Conservation (phyloP, 2,113 vertebrate species). For the Anolis carolinensis region DNA sequence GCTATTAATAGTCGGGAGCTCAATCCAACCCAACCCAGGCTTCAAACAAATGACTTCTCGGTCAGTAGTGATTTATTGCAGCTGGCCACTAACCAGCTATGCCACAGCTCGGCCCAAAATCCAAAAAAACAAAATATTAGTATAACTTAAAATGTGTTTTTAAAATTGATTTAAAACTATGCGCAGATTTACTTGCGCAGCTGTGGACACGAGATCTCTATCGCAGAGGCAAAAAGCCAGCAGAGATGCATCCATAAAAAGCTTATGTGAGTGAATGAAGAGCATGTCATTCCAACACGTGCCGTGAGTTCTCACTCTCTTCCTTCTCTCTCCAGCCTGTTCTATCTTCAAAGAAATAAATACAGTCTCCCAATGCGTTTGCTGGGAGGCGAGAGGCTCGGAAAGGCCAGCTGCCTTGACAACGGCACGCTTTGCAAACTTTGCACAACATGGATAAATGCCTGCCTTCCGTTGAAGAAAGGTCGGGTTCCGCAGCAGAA, state of each 20-base stretch:
- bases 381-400: not conserved
- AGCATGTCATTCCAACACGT: accelerated
- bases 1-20: too few relatives aligned
- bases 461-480: not conserved
- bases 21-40: too few relatives aligned
- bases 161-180: too few relatives aligned
- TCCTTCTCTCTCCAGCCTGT: not conserved
- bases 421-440: slow-evolving; percentile 7
- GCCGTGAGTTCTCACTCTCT: accelerated
- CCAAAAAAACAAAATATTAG: too few relatives aligned
- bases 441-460: not conserved
- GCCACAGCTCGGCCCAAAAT: too few relatives aligned
- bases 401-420: slow-evolving; percentile 38
- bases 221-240: not conserved
- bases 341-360: not conserved
- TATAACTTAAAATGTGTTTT: too few relatives aligned
- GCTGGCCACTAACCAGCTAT: too few relatives aligned
- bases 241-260: too few relatives aligned
- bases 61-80: too few relatives aligned
- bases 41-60: too few relatives aligned
- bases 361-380: not conserved
- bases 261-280: not conserved
- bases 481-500: not conserved
- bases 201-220: too few relatives aligned
- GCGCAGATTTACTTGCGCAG: too few relatives aligned